phyloP scores from a whole-genome alignment of 2,888 invertebrate species.

The Pseudanteris insignis region DNA sequence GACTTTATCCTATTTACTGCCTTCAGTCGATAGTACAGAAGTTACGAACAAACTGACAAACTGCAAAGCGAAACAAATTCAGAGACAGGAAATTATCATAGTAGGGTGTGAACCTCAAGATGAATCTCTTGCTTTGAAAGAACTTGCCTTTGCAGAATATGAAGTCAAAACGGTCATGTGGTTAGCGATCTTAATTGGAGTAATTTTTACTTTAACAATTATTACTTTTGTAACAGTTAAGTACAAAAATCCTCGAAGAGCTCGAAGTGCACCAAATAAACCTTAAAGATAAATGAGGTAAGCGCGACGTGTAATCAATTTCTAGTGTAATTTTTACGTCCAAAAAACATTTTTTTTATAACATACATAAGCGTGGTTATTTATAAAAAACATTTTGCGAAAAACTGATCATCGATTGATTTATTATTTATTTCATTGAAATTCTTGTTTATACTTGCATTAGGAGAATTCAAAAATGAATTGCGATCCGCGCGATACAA shows the following conservation, averaged over 20 bases:
- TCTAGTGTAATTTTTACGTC: too few relatives aligned
- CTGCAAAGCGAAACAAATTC: constrained; percentile 72
- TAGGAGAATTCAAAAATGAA: too few relatives aligned
- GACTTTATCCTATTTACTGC: constrained; percentile 57
- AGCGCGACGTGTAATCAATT: too few relatives aligned
- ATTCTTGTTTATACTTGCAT: too few relatives aligned
- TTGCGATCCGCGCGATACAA: too few relatives aligned
- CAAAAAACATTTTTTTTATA: too few relatives aligned
- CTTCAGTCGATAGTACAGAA: constrained; percentile 54
- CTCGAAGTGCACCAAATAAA: constrained; percentile 72
- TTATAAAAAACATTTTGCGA: too few relatives aligned
- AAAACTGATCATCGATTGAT: too few relatives aligned
- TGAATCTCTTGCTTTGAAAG: constrained; percentile 72
- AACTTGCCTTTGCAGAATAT: constrained; percentile 67
- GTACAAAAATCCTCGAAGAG: constrained; percentile 69
- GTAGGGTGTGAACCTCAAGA: constrained; percentile 82
- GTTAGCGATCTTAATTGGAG: constrained; percentile 71
- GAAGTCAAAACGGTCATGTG: constrained; percentile 66
- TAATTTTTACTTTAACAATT: constrained; percentile 72
- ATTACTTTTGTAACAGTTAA: constrained; percentile 69
- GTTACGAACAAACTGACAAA: constrained; percentile 53
- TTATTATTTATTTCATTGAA: too few relatives aligned
- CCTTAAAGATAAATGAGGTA: constrained; percentile 64
- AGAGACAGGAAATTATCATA: constrained; percentile 87
- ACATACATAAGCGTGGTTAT: too few relatives aligned